Evolutionary conservation across 2,113 vertebrate species (phyloP).

Genomic region (Myocastor coypus): DNA sequence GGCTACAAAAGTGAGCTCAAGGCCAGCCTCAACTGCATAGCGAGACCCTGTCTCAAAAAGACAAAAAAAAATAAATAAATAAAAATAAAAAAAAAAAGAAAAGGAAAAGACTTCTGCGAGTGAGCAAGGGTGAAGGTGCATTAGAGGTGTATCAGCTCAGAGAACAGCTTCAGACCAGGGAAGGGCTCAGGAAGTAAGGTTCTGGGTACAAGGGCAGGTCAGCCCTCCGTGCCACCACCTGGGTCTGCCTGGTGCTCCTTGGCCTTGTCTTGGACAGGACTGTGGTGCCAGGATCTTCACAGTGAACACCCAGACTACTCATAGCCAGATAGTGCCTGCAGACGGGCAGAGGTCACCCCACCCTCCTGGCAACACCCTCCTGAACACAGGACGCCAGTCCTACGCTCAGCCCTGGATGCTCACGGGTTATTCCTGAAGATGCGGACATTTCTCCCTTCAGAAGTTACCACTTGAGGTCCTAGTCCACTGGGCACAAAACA

Average conservation of each 20-base stretch:
- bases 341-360: neutral
- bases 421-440: neutral
- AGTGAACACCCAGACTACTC: neutral
- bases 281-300: neutral
- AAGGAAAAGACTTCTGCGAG: neutral
- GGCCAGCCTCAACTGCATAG: too few species aligned
- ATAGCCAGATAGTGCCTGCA: neutral
- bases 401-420: fast-evolving
- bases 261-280: neutral
- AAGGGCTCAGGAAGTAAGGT: neutral
- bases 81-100: constrained; percentile 19
- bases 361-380: neutral
- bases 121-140: neutral
- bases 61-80: too few species aligned
- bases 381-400: neutral
- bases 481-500: neutral
- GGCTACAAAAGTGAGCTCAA: too few species aligned
- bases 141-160: neutral
- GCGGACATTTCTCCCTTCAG: neutral
- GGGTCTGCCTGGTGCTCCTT: fast-evolving
- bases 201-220: neutral
- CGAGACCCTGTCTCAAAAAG: too few species aligned
- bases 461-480: neutral
- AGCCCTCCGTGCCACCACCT: fast-evolving
- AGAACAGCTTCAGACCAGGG: neutral